phyloP scores from a whole-genome alignment of 2,888 invertebrate species.

The Spicauda simplicius region DNA sequence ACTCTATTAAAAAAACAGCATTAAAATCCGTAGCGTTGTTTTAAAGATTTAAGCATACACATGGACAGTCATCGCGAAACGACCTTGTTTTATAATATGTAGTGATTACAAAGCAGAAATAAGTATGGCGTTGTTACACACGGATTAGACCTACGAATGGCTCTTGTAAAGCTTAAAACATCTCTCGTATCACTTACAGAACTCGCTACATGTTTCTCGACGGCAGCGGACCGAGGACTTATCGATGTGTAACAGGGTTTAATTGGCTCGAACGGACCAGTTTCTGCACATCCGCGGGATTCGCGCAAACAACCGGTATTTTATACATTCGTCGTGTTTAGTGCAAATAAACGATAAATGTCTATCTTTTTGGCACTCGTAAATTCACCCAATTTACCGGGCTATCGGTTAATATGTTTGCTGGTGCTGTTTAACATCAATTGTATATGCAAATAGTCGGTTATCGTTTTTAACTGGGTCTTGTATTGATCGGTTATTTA shows the following conservation, averaged over 20 bases:
- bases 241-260: conserved; percentile 20
- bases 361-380: conserved; percentile 29
- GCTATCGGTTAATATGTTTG: conserved; percentile 11
- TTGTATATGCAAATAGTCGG: conserved; percentile 12
- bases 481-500: background rate
- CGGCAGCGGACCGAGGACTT: background rate
- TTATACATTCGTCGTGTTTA: conserved; percentile 18
- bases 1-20: no score
- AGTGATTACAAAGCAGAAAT: no score
- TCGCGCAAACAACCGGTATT: conserved; percentile 18
- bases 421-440: background rate
- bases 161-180: no score
- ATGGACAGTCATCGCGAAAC: no score
- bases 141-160: no score
- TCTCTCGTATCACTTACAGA: no score
- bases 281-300: conserved; percentile 13
- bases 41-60: no score
- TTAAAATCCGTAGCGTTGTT: no score
- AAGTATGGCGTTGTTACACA: no score
- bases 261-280: conserved; percentile 20
- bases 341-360: conserved; percentile 25
- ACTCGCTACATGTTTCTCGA: background rate
- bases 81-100: no score
- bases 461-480: background rate
- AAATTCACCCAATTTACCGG: conserved; percentile 21